phyloP scores from a whole-genome alignment of 1,140 invertebrate genomes.

The Xylocopa sonorina region DNA sequence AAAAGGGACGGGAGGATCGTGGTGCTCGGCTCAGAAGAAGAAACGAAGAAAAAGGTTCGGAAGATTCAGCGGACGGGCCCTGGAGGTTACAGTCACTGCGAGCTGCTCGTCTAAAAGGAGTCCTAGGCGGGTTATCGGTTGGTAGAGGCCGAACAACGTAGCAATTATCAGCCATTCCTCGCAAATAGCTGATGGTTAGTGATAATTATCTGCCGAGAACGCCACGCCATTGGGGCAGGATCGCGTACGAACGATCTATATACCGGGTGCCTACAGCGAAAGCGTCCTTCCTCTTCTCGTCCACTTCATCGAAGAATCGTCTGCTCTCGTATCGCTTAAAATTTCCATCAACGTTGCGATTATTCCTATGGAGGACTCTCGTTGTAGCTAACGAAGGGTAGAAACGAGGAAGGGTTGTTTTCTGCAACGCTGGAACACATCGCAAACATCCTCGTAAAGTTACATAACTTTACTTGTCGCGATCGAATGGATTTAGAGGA shows the following conservation, averaged over 20 bases:
- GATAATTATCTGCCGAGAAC: slow-evolving; percentile 82
- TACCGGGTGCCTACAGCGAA: slow-evolving; percentile 74
- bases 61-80: slow-evolving; percentile 50
- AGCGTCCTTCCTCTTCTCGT: background rate
- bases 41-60: slow-evolving; percentile 15
- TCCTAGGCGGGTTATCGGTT: slow-evolving; percentile 79
- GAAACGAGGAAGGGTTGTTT: no score
- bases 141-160: slow-evolving; percentile 79
- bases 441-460: no score
- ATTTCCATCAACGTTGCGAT: slow-evolving; percentile 63
- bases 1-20: slow-evolving; percentile 65
- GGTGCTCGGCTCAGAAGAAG: slow-evolving; percentile 53
- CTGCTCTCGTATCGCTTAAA: slow-evolving; percentile 35
- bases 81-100: slow-evolving; percentile 72
- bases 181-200: slow-evolving; percentile 83
- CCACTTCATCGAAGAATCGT: background rate
- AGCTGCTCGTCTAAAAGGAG: slow-evolving; percentile 77
- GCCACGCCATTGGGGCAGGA: slow-evolving; percentile 78
- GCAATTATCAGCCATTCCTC: slow-evolving; percentile 82
- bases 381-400: background rate
- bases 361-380: slow-evolving; percentile 59
- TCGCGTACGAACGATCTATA: slow-evolving; percentile 75
- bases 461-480: no score
- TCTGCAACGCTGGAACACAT: no score
- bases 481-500: no score